Conservation (phyloP, 2,888 invertebrate species). For the Cryptosula pallasiana region DNA sequence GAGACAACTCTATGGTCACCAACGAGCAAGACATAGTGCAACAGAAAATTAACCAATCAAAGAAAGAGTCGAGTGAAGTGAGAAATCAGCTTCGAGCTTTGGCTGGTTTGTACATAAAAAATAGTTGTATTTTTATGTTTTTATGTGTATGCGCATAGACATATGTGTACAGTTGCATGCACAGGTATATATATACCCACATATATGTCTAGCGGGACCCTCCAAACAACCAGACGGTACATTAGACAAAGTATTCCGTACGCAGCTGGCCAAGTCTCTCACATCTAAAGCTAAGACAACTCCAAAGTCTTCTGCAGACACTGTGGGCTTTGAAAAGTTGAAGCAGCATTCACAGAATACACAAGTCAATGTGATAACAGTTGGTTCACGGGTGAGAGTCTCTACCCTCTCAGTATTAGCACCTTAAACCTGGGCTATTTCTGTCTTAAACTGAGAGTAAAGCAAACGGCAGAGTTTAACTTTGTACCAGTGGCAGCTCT, state of each 20-base stretch:
- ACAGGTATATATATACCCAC: background rate
- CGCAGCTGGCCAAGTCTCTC: background rate
- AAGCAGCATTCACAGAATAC: background rate
- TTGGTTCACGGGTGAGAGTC: background rate
- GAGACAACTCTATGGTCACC: background rate
- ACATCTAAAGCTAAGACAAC: background rate
- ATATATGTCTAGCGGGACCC: background rate
- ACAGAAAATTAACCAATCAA: slow-evolving; percentile 7
- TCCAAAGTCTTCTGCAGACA: background rate
- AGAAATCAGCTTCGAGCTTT: background rate
- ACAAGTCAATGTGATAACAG: background rate
- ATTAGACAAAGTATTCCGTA: slow-evolving; percentile 5
- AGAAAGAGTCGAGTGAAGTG: background rate
- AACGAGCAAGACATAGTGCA: background rate
- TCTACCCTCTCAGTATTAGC: no score
- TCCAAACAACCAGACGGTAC: background rate
- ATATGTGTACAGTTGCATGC: background rate
- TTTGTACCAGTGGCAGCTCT: no score
- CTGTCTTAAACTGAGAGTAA: no score
- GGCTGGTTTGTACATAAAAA: no score
- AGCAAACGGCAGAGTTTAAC: no score
- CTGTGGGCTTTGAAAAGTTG: background rate
- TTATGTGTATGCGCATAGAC: background rate
- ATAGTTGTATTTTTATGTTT: no score
- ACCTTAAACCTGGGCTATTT: no score